These are phyloP conservation scores for Petrolisthes manimaculis DNA, from an alignment of 2,888 invertebrate genomes.

Conservation along the genomic window DNA sequence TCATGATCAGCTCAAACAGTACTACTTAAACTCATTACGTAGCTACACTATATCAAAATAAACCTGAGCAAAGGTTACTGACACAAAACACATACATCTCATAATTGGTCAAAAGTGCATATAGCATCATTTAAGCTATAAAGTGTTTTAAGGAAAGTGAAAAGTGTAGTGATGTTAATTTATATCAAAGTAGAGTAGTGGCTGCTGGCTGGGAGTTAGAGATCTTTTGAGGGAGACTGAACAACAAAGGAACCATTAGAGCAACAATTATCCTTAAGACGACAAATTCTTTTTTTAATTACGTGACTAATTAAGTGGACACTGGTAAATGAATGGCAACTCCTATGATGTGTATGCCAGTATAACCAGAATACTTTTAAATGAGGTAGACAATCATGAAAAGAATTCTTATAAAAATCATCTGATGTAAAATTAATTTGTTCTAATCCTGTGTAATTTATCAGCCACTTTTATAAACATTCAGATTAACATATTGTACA, in stretches of 20 bases:
- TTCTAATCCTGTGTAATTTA: slow-evolving; percentile 29
- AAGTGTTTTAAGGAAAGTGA: too few relatives aligned
- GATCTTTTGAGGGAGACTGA: neutral
- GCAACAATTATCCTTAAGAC: slow-evolving; percentile 27
- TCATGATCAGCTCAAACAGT: too few relatives aligned
- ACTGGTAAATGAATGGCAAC: slow-evolving; percentile 27
- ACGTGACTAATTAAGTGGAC: slow-evolving; percentile 25
- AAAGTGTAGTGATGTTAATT: too few relatives aligned
- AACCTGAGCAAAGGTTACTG: too few relatives aligned
- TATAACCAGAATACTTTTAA: slow-evolving; percentile 47
- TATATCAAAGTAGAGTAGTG: too few relatives aligned
- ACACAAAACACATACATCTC: too few relatives aligned
- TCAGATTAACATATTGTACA: slow-evolving; percentile 36
- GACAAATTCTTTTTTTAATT: slow-evolving; percentile 18
- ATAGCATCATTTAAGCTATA: too few relatives aligned
- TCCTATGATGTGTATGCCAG: slow-evolving; percentile 23
- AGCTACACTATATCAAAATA: too few relatives aligned
- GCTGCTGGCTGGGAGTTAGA: too few relatives aligned
- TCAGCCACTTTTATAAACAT: slow-evolving; percentile 9
- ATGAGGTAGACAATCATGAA: slow-evolving; percentile 53
- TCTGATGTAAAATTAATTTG: neutral
- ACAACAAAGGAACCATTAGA: slow-evolving; percentile 45
- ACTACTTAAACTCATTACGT: too few relatives aligned
- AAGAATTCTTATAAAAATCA: slow-evolving; percentile 19
- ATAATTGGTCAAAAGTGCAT: too few relatives aligned